Percentiles rank a stretch among this genome's conserved stretches.
phyloP scores from a whole-genome alignment of 1,140 invertebrate genomes.

The Parasteatoda tepidariorum region DNA sequence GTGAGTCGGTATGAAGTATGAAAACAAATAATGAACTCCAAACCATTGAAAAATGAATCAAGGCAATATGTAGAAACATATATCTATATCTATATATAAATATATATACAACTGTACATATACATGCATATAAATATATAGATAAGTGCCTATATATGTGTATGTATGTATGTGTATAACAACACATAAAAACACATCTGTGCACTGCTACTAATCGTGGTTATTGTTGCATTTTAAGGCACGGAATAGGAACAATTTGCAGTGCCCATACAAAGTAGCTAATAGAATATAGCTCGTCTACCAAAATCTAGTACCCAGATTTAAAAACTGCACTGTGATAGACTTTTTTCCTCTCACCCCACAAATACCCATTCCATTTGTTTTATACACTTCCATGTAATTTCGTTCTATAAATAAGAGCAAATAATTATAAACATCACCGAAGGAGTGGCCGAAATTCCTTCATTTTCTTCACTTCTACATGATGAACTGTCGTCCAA shows the following conservation, averaged over 20 bases:
- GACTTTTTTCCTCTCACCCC: constrained; percentile 57
- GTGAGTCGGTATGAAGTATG: constrained; percentile 34
- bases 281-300: constrained; percentile 47
- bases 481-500: constrained; percentile 54
- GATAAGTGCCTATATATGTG: constrained; percentile 17
- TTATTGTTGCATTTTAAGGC: constrained; percentile 59
- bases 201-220: constrained; percentile 50
- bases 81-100: constrained; percentile 49
- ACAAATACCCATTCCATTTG: constrained; percentile 58
- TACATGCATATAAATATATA: constrained; percentile 38
- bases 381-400: constrained; percentile 59
- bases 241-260: constrained; percentile 58
- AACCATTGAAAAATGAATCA: constrained; percentile 50
- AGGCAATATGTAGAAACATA: constrained; percentile 50
- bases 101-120: constrained; percentile 53
- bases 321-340: constrained; percentile 59
- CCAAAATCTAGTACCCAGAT: constrained; percentile 58
- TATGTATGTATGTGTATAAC: constrained; percentile 39
- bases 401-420: constrained; percentile 52
- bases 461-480: constrained; percentile 50
- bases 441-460: constrained; percentile 17
- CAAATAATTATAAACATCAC: constrained; percentile 42
- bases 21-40: constrained; percentile 37
- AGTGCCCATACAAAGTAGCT: constrained; percentile 56
- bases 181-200: constrained; percentile 33